These are phyloP conservation scores for Paramacrobiotus metropolitanus DNA, from an alignment of 1,140 invertebrate genomes.

Conservation along the genomic window DNA sequence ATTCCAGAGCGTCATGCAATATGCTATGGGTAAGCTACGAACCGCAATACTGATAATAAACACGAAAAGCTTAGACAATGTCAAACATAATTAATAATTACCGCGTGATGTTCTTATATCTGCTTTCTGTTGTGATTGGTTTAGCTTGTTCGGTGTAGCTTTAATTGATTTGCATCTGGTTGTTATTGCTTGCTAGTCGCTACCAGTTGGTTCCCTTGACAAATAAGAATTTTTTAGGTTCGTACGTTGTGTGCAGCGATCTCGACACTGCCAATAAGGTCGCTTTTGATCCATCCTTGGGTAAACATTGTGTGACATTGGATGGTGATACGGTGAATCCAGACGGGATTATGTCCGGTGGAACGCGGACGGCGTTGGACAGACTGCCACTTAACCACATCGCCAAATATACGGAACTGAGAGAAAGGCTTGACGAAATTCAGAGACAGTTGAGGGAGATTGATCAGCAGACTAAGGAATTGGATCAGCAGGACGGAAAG, in stretches of 20 bases:
- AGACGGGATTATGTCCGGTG: conserved; percentile 61
- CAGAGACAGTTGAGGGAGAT: conserved; percentile 28
- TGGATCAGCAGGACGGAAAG: conserved; percentile 9
- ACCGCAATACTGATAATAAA: too few relatives aligned
- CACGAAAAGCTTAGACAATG: too few relatives aligned
- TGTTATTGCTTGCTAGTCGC: too few relatives aligned
- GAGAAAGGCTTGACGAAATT: conserved; percentile 28
- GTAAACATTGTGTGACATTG: conserved; percentile 56
- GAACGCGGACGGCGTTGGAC: conserved; percentile 18
- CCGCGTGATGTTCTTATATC: not conserved
- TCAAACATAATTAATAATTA: not conserved
- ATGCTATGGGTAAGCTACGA: conserved; percentile 65
- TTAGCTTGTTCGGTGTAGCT: too few relatives aligned
- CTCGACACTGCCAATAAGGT: conserved; percentile 49
- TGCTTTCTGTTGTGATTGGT: too few relatives aligned
- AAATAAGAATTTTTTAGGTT: not conserved
- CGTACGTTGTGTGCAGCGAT: conserved; percentile 52
- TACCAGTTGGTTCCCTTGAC: not conserved
- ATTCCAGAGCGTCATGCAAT: conserved; percentile 52
- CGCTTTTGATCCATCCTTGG: conserved; percentile 46
- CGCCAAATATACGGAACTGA: conserved; percentile 12
- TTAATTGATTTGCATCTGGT: too few relatives aligned
- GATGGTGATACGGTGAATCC: conserved; percentile 81
- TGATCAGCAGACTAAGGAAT: conserved; percentile 24
- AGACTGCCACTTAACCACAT: not conserved